These are phyloP conservation scores for Zenarchopterus dispar DNA, from an alignment of 2,797 vertebrate genomes.

Conservation along the genomic window DNA sequence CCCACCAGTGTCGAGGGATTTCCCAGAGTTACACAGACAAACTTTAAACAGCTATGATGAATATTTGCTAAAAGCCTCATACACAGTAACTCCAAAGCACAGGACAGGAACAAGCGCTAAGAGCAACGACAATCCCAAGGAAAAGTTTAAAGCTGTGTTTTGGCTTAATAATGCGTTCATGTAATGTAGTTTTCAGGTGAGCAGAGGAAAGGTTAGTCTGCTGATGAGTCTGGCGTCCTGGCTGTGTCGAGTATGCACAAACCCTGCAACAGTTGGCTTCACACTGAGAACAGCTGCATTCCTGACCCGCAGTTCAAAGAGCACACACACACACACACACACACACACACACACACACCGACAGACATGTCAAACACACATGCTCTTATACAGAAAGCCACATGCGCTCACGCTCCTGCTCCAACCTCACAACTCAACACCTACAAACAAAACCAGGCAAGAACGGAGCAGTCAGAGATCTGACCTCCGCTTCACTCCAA, in stretches of 20 bases:
- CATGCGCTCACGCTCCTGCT: background rate
- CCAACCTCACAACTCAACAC: slow-evolving; percentile 16
- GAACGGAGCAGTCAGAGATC: slow-evolving; percentile 30
- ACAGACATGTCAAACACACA: slow-evolving; percentile 35
- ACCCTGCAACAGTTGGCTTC: slow-evolving; percentile 67
- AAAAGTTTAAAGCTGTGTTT: background rate
- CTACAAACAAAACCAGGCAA: slow-evolving; percentile 11
- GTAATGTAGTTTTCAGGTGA: slow-evolving; percentile 41
- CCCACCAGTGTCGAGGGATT: no score
- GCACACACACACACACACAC: slow-evolving; percentile 47
- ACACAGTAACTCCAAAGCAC: no score
- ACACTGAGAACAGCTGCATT: slow-evolving; percentile 80
- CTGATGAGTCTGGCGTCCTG: slow-evolving; percentile 40
- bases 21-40: no score
- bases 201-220: slow-evolving; percentile 16
- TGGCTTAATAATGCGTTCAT: background rate
- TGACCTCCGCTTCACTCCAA: slow-evolving; percentile 4
- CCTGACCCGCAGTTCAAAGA: slow-evolving; percentile 81
- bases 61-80: no score
- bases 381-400: slow-evolving; percentile 21
- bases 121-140: background rate
- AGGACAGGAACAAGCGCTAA: background rate
- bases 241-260: slow-evolving; percentile 69
- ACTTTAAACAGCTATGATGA: no score
- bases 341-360: slow-evolving; percentile 25